phyloP scores from a whole-genome alignment of 2,113 vertebrate species.

The Grallaria varia region DNA sequence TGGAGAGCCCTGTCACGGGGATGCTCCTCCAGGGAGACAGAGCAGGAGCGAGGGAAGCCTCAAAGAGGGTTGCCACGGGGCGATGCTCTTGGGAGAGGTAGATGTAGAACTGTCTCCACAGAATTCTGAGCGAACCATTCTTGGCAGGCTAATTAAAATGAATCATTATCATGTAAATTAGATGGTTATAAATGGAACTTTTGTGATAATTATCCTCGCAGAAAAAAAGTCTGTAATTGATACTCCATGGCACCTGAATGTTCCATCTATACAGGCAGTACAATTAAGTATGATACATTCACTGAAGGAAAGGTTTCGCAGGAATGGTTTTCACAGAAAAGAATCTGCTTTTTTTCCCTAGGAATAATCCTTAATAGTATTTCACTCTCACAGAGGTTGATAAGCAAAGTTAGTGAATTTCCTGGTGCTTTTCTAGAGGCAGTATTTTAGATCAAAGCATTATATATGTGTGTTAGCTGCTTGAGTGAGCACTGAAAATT shows the following conservation, averaged over 20 bases:
- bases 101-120: neutral
- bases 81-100: rapidly evolving
- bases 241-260: neutral
- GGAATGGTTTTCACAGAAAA: neutral
- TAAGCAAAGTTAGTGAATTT: neutral
- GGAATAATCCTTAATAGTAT: neutral
- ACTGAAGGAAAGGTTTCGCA: neutral
- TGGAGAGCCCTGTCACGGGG: neutral
- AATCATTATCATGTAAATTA: neutral
- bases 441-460: neutral
- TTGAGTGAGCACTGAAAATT: neutral
- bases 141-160: neutral
- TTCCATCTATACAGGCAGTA: neutral
- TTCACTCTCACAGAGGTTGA: neutral
- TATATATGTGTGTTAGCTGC: neutral
- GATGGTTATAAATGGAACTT: neutral
- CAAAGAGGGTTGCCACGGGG: neutral
- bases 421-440: neutral
- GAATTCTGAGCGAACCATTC: neutral
- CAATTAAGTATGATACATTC: neutral
- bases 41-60: neutral
- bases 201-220: neutral
- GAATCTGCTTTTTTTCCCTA: neutral
- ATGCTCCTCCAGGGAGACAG: rapidly evolving
- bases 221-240: neutral